Conservation (phyloP, 1,140 invertebrate species). For the Caenorhabditis inopinata region DNA sequence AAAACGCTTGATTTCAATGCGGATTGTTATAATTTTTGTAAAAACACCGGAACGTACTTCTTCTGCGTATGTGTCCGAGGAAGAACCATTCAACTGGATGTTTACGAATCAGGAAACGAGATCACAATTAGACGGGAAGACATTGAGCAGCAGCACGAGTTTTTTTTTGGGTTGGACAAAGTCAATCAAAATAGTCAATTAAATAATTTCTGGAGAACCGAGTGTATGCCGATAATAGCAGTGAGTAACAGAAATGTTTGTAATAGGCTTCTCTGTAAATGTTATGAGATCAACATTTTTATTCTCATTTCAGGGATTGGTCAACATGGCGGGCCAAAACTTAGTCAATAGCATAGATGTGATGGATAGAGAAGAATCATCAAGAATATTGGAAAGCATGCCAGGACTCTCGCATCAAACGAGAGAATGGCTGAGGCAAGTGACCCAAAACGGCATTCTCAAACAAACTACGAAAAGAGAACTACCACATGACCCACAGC, state of each 20-base stretch:
- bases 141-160: neutral
- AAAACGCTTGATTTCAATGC: neutral
- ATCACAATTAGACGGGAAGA: neutral
- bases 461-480: neutral
- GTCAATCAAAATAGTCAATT: neutral
- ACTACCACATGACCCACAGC: too few relatives aligned
- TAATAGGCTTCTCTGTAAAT: too few relatives aligned
- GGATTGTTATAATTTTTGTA: neutral
- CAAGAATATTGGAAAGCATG: neutral
- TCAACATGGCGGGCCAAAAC: neutral
- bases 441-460: neutral
- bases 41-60: neutral
- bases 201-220: neutral
- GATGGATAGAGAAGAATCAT: neutral
- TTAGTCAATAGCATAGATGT: neutral
- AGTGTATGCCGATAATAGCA: neutral
- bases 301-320: neutral
- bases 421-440: neutral
- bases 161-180: neutral
- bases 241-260: too few relatives aligned
- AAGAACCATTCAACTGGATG: neutral
- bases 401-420: neutral
- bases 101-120: too few relatives aligned
- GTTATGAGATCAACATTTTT: too few relatives aligned
- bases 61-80: neutral